Base-by-base conservation (phyloP, 2,797 vertebrate genomes). In the Onychomys leucogaster region DNA sequence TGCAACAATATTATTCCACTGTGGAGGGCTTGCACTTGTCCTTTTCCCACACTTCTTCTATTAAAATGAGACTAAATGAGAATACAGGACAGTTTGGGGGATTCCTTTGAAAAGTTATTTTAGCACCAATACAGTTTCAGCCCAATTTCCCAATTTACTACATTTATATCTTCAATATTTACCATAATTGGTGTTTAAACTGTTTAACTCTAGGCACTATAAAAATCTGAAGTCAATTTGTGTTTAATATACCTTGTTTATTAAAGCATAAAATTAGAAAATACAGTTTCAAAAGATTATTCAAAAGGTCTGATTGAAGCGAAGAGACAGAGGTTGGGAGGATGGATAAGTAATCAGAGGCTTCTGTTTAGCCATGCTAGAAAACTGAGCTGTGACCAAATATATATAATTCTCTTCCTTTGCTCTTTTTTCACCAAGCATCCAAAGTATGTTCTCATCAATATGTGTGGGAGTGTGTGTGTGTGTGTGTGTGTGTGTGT, bases 261-360 rank as follows among this genome's bases (percentile, higher is more conserved):
- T 94, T 95, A 97, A 98, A 97, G 96, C 96, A 97, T 97, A 97
- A 98, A 96, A 98, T 97, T 97, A 97, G 95, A 96, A 98, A 98
- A 96, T 25, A 78, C 61, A 85, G 87, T 96, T 97, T 93, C 43
- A 95, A 97, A 96, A 95, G 96, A 76, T 67, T 96, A 95, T 97
- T 97, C 94, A 93, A 94, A 94, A 96, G 55, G 21, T 91, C 32
- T 94, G 89, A 97, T 87, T 95, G 96, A 97, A 95, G 96, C 71
- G 93, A 97, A 98, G 92, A 95, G 93, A 94, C 67, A 85, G 88
- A 95, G 86, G 41, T 95, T 75, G 27, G 46, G 59, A 94, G 76
- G 88, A 69, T 71, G 78, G 71, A 89, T 29, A 69, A 34, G 63
- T 89, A 94, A 85, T 96, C 95, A 92, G 73, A 76, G 84, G 76